Percentiles rank a stretch among this genome's conserved stretches.
Evolutionary conservation across 1,140 invertebrate species (phyloP).

Genomic region (Brachionus paranguensis): DNA sequence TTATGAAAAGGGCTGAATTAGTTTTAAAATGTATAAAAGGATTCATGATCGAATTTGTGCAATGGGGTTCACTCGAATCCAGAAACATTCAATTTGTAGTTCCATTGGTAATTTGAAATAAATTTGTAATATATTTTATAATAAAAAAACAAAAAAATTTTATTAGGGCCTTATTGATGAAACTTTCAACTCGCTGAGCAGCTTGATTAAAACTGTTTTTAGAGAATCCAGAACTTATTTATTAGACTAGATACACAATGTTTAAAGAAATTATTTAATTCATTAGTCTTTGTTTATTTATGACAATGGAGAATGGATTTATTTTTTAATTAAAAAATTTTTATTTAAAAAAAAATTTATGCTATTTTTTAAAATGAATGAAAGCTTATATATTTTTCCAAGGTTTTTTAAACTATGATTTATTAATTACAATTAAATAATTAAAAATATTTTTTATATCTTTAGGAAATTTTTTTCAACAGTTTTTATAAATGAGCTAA

Average conservation of each 20-base stretch:
- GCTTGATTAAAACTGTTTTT: conserved; percentile 33
- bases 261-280: no score
- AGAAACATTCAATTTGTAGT: conserved; percentile 78
- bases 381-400: no score
- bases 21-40: conserved; percentile 98
- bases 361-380: no score
- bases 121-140: not conserved
- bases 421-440: no score
- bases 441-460: no score
- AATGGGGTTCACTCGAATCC: conserved; percentile 73
- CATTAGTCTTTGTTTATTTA: no score
- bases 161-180: conserved; percentile 13
- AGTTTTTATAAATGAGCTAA: no score
- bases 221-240: conserved; percentile 40
- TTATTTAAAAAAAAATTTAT: no score
- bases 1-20: conserved; percentile 84
- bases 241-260: not conserved
- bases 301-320: no score
- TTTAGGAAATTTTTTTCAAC: no score
- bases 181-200: conserved; percentile 12
- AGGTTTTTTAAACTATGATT: no score
- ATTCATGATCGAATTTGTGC: conserved; percentile 95
- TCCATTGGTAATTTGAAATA: conserved; percentile 62
- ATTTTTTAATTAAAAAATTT: no score
- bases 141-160: not conserved